Evolutionary conservation across 2,113 vertebrate species (phyloP).

Genomic region (Montifringilla adamsi): DNA sequence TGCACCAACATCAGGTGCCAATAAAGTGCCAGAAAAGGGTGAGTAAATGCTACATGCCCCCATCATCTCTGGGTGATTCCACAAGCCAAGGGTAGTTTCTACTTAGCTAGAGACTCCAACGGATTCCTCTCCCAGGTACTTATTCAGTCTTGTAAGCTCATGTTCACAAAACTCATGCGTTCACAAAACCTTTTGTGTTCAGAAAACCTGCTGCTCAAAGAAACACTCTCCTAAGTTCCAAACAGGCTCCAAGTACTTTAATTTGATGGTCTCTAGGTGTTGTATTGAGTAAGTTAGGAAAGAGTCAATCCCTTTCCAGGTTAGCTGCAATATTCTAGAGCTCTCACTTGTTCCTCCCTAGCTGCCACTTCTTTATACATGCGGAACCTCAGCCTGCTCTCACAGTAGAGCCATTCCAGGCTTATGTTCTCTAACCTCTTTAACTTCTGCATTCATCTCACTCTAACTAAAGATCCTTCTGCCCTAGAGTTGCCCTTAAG

Average conservation of each 20-base stretch:
- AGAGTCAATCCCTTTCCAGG: neutral
- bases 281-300: neutral
- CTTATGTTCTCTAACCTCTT: neutral
- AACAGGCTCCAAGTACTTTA: neutral
- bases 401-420: neutral
- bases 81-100: neutral
- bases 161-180: neutral
- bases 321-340: neutral
- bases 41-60: neutral
- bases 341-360: neutral
- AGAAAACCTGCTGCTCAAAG: neutral
- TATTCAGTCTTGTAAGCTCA: neutral
- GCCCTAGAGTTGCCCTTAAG: neutral
- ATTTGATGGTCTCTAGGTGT: neutral
- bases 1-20: neutral
- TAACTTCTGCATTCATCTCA: neutral
- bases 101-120: neutral
- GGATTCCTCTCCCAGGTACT: neutral
- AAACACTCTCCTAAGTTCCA: neutral
- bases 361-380: neutral
- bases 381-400: neutral
- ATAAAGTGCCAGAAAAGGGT: neutral
- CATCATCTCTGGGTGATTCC: neutral
- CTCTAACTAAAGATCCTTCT: neutral
- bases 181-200: neutral